These are phyloP conservation scores for Hafferia zeledoni DNA, from an alignment of 2,797 vertebrate species.

Conservation along the genomic window DNA sequence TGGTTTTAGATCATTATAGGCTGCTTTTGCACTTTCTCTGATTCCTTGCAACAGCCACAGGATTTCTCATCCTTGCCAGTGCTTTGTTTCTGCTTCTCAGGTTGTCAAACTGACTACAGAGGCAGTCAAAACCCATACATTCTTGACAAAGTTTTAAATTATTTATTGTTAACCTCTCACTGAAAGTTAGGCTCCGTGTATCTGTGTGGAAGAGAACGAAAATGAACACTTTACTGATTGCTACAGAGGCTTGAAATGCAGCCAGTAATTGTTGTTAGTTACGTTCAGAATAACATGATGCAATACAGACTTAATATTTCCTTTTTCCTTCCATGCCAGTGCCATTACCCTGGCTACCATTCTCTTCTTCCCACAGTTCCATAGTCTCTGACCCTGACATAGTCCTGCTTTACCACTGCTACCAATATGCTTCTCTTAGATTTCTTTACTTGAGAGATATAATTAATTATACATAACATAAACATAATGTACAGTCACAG, in stretches of 20 bases:
- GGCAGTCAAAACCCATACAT: not conserved
- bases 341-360: not conserved
- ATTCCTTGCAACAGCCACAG: not conserved
- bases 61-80: not conserved
- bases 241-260: not conserved
- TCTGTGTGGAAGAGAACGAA: not conserved
- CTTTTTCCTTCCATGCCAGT: not conserved
- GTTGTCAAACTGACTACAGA: not conserved
- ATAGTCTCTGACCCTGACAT: not conserved
- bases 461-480: not conserved
- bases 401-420: not conserved
- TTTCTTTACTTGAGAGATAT: not conserved
- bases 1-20: not conserved
- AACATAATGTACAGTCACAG: accelerated
- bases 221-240: not conserved
- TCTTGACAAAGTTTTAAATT: not conserved
- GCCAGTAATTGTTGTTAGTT: not conserved
- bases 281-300: not conserved
- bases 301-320: not conserved
- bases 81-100: not conserved
- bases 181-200: not conserved
- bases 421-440: not conserved
- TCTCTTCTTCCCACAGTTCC: not conserved
- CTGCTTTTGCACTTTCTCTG: not conserved
- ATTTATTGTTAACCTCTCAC: not conserved